Evolutionary conservation across 53 echinoderm and acorn worm genomes (phyloP), one percentile per base, ranked within the genome.

Genomic region (Hippasteria phrygiana): DNA sequence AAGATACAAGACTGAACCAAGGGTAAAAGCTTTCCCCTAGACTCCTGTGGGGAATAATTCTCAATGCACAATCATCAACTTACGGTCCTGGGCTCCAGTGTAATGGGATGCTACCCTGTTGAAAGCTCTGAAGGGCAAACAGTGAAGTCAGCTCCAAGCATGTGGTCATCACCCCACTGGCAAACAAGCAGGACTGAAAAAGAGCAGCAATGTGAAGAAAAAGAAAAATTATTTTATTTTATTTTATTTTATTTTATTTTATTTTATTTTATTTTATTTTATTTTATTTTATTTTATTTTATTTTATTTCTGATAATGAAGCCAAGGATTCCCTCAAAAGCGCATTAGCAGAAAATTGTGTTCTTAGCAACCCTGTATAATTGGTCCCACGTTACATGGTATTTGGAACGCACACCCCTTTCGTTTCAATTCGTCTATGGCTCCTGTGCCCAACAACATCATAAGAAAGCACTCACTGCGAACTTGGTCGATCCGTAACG

Each of bases 401-500:
- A n/a, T n/a, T n/a, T n/a, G n/a, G n/a, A n/a, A n/a, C n/a, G n/a
- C 3, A 20, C 59, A 14, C 26, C 3, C 7, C 16, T 59, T 59
- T 22, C 26, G 59, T 24, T 59, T 22, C 26, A 24, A 26, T 59
- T 5, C 46, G 26, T 20, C 59, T 59, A 17, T n/a, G n/a, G n/a
- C n/a, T n/a, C n/a, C n/a, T n/a, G 3, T 59, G 59, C 26, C 20
- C 3, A 59, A 59, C 3, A 24, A 3, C n/a, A 48, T 48, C 14
- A 48, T 3, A 36, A 67, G 18, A 34, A 36, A 14, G 36, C 24
- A 90, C 96, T 96, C 83, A 96, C 96, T 22, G 80, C 75, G 67
- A 81, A 96, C 69, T 96, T 96, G 32, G 90, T 88, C 33, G 94
- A 94, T 13, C 96, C 96, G 71, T 89, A 93, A 36, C 95, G 76